Evolutionary conservation across 2,888 invertebrate species (phyloP), one percentile per base, ranked within the genome.

Genomic region (Scrobipalpa atriplicella): DNA sequence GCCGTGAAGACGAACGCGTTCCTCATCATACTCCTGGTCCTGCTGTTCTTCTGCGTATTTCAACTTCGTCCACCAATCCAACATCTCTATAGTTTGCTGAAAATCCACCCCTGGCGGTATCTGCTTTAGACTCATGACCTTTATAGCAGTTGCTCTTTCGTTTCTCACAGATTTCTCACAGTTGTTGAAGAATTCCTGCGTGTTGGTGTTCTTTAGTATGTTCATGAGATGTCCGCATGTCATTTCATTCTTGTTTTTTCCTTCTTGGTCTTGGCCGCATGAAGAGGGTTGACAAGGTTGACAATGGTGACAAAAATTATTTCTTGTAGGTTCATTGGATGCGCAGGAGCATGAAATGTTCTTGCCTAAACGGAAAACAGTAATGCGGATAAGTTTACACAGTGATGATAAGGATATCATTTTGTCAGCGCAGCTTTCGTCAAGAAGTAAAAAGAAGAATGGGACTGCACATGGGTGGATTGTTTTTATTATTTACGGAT

Each of bases 1-100:
- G 0, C 98, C 98, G 0, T 97, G 84, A 47, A 90, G 86, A 67
- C 93, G 80, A 72, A 95, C 93, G 68, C 96, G 89, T 66, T 95
- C 93, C 0, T 93, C 84, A 6, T 95, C 82, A 79, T 89, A 95
- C 67, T 87, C 90, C 77, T 97, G 96, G 78, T 94, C 89, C 65
- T 90, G 82, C 38, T 94, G 93, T 2, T 64, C 56, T 21, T 64
- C 86, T 0, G 90, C 76, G 62, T 87, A 86, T 71, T 93, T 85
- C 71, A 93, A 92, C 0, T 85, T 84, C 0, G 74, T 68, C 93
- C 93, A 95, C 95, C 95, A 96, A 0, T 87, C 79, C 8, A 16
- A 16, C 8, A 58, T 8, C 8, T 58, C 58, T 38, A 38, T 13
- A 36, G 38, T n/a, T 8, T 38, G 5, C 1, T n/a, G 36, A 1